Base-by-base conservation (phyloP, 1,140 invertebrate species). In the Whitmania pigra region DNA sequence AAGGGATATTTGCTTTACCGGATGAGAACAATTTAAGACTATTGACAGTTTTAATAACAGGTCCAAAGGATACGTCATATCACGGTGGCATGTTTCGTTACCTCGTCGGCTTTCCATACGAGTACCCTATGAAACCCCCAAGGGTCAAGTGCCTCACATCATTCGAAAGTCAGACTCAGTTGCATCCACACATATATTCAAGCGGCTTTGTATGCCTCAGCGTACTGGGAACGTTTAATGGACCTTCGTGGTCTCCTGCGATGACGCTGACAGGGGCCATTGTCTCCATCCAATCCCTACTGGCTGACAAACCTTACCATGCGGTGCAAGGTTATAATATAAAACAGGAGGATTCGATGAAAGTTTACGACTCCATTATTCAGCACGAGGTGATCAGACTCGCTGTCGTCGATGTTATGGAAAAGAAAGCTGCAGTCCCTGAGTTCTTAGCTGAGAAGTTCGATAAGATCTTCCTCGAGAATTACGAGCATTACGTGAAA, bases 61-160 rank as follows among this genome's bases (percentile, higher is more conserved):
- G 87, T 27, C 85, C 86, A 13, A 85, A 85, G 78, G 86, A 87
- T 74, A 88, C 87, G 25, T 87, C 87, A 13, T 88, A 88, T 76
- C 85, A 87, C 76, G 87, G 87, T 40, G 86, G 86, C 67, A 87
- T 86, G 76, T 87, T 87, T 77, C 86, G 87, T 75, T 87, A 87
- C 75, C 74, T 86, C 27, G 80, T 87, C 6, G 79, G 85, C 5
- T 86, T 83, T 75, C 85, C 85, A 25, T 81, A 84, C 27, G 84
- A 87, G 76, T 87, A 86, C 73, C 81, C 81, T 11, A 80, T 81
- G 40, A 69, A 77, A 72, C 76, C 81, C n/a, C 87, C 87, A 6
- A 81, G 85, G 76, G 86, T 87, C 0, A 85, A 84, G 71, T 81
- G 87, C n/a, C 83, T 88, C 80, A 88, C 87, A 2, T 88, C 87